Conservation (phyloP, 2,797 vertebrate genomes). For the Hemitrygon akajei region DNA sequence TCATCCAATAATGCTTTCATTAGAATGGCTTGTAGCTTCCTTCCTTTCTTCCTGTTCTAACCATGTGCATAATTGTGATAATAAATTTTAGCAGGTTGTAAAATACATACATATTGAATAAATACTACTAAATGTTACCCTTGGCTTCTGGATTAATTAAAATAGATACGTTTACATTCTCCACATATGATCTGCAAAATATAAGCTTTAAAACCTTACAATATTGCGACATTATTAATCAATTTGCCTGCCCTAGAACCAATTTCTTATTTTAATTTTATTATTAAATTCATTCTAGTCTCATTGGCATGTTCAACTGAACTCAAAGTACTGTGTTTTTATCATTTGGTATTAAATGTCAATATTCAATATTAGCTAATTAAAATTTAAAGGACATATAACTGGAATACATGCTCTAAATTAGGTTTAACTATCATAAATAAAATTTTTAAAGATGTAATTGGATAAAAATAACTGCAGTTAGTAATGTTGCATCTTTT, state of each 20-base stretch:
- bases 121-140: neutral
- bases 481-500: neutral
- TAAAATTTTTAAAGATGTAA: neutral
- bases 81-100: neutral
- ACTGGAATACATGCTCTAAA: neutral
- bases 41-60: neutral
- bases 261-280: neutral
- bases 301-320: neutral
- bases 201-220: neutral
- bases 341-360: neutral
- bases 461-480: neutral
- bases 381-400: neutral
- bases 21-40: neutral
- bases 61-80: neutral
- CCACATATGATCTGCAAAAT: neutral
- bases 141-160: neutral
- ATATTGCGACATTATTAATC: neutral
- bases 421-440: neutral
- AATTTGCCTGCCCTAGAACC: neutral
- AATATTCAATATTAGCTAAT: neutral
- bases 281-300: neutral
- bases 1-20: neutral
- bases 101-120: neutral
- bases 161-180: neutral
- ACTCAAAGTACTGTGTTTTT: neutral